A percentile compares a stretch with the other conserved stretches of the same genome.
Conservation (phyloP, 2,888 invertebrate species). For the Heliothis peltigera region DNA sequence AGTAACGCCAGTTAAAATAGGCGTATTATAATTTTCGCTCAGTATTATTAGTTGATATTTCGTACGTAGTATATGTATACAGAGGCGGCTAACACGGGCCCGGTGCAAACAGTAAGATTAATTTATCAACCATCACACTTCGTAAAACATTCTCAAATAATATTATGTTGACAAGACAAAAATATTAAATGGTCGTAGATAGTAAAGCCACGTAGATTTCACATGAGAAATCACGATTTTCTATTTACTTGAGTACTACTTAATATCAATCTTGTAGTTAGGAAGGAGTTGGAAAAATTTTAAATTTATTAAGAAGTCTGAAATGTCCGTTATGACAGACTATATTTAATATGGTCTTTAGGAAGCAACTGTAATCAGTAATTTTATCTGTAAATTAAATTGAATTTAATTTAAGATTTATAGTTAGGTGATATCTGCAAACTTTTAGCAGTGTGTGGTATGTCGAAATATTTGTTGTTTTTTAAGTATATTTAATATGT, state of each 20-base stretch:
- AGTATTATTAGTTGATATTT: slow-evolving; percentile 85
- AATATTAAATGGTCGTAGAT: slow-evolving; percentile 67
- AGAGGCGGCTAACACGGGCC: slow-evolving; percentile 78
- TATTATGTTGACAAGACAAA: slow-evolving; percentile 55
- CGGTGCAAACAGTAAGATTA: slow-evolving; percentile 73
- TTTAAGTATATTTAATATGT: slow-evolving; percentile 70
- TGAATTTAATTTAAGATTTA: slow-evolving; percentile 84
- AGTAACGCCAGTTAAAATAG: slow-evolving; percentile 78
- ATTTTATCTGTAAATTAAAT: slow-evolving; percentile 83
- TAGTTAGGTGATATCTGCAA: slow-evolving; percentile 83
- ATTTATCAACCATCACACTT: slow-evolving; percentile 66
- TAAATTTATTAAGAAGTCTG: slow-evolving; percentile 85
- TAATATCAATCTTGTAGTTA: slow-evolving; percentile 85
- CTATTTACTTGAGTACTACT: slow-evolving; percentile 78
- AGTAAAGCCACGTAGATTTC: slow-evolving; percentile 78
- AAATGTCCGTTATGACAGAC: slow-evolving; percentile 81
- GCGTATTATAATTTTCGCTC: slow-evolving; percentile 86
- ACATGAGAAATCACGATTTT: slow-evolving; percentile 81
- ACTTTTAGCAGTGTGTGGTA: slow-evolving; percentile 74
- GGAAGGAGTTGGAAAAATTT: slow-evolving; percentile 82
- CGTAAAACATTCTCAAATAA: slow-evolving; percentile 57
- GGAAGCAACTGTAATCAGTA: slow-evolving; percentile 82
- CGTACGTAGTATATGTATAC: slow-evolving; percentile 70
- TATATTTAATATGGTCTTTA: slow-evolving; percentile 84
- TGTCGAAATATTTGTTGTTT: slow-evolving; percentile 73